Evolutionary conservation across 2,797 vertebrate species (phyloP), one percentile per base, ranked within the genome.

Genomic region (Gouania willdenowi): DNA sequence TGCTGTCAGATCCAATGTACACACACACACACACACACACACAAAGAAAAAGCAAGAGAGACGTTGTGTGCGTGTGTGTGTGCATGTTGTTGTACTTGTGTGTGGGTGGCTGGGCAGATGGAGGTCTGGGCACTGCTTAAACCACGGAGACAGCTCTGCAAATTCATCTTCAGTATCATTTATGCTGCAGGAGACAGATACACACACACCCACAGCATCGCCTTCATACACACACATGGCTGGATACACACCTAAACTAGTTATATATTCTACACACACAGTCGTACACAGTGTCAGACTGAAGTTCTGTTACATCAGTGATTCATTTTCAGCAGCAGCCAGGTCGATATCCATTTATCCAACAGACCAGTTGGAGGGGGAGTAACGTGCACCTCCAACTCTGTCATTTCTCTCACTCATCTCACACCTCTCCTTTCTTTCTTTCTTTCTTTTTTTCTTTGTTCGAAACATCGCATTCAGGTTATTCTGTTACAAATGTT

Each of bases 341-440:
- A 58, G 58, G 67, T 84, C 77, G 59, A 83, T 81, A 82, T 67
- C 71, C 65, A 80, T 80, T 77, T 78, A 77, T 70, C 66, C 55
- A 52, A 29, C 46, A 32, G 58, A 64, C 15, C 19, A 23, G 38
- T 50, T 48, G 32, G 52, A 46, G 37, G 30, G 26, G 41, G 46
- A 40, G 16, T 27, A 38, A 30, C 22, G 5, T 24, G 40, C 42
- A 52, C 51, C 14, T 38, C 35, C 39, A 33, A 50, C 45, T 29
- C 33, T 24, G 48, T 28, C 47, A 37, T 17, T 4, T 20, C 28
- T 8, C 21, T 8, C 21, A n/a, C n/a, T 5, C 5, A 26, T n/a
- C 11, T 6, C 25, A 11, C 19, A 20, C 10, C 19, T 22, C 9
- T 2, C 22, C n/a, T n/a, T n/a, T n/a, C n/a, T n/a, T n/a, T 13